Evolutionary conservation across 1,140 invertebrate species (phyloP).

Genomic region (Drosophila teissieri): DNA sequence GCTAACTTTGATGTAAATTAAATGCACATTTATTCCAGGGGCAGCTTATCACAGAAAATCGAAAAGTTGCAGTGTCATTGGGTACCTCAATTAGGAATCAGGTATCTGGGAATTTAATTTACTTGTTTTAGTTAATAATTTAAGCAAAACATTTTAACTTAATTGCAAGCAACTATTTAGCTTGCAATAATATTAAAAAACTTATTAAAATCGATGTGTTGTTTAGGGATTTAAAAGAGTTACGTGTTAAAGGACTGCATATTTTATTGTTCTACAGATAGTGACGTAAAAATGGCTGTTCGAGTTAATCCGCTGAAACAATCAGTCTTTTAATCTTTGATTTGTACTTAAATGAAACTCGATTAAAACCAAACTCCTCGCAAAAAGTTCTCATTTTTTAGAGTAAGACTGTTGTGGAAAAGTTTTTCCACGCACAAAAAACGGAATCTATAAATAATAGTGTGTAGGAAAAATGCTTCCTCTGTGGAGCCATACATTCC

Average conservation of each 20-base stretch:
- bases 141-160: neutral
- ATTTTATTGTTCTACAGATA: neutral
- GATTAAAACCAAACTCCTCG: constrained; percentile 10
- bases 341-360: no score
- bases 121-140: neutral
- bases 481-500: constrained; percentile 65
- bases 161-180: neutral
- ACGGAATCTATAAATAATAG: constrained; percentile 65
- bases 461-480: constrained; percentile 56
- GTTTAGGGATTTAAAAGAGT: neutral
- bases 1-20: constrained; percentile 55
- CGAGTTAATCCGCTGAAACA: neutral
- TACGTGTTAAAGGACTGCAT: neutral
- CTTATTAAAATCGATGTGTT: neutral
- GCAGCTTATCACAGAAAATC: constrained; percentile 7
- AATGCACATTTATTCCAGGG: constrained; percentile 44
- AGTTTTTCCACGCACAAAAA: constrained; percentile 62
- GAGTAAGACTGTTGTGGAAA: constrained; percentile 28
- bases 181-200: neutral
- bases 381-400: constrained; percentile 28
- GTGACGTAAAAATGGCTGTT: neutral
- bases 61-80: constrained; percentile 13
- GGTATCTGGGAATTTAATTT: neutral
- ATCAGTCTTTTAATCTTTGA: no score
- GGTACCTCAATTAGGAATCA: neutral